phyloP scores from a whole-genome alignment of 2,888 invertebrate species.

The Trissoscelio sp. region DNA sequence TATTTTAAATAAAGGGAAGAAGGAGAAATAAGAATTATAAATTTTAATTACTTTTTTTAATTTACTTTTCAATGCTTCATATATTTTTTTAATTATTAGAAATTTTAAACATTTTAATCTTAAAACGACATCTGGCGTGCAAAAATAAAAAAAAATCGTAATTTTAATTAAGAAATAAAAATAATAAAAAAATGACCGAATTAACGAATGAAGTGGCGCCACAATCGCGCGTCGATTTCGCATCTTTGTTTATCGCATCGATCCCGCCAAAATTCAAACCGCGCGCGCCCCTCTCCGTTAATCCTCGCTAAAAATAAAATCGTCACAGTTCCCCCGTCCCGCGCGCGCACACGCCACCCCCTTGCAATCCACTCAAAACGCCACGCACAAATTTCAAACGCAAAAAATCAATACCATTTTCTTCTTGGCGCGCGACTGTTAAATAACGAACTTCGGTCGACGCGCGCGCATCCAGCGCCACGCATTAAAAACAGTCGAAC shows the following conservation, averaged over 20 bases:
- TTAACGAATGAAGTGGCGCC: too few species aligned
- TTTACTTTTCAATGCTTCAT: too few species aligned
- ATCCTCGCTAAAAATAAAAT: conserved; percentile 5
- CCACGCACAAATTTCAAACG: not conserved
- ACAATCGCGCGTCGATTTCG: too few species aligned
- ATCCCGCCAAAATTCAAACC: conserved; percentile 39
- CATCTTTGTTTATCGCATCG: not conserved
- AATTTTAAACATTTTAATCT: too few species aligned
- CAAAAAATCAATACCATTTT: conserved; percentile 41
- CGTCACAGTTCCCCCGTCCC: too few species aligned
- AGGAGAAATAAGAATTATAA: too few species aligned
- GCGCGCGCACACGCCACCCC: not conserved
- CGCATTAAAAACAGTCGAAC: not conserved
- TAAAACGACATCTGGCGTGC: too few species aligned
- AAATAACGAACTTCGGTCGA: conserved; percentile 10
- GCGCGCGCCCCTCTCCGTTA: not conserved
- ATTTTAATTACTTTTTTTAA: too few species aligned
- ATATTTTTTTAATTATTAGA: too few species aligned
- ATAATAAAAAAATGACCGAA: not conserved
- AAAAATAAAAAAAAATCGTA: too few species aligned
- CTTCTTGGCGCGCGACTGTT: conserved; percentile 7
- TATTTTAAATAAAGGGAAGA: too few species aligned
- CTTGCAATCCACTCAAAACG: not conserved
- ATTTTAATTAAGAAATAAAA: not conserved
- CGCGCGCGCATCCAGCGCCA: not conserved